Evolutionary conservation across 2,113 vertebrate genomes (phyloP).

Genomic region (Gavialis gangeticus): DNA sequence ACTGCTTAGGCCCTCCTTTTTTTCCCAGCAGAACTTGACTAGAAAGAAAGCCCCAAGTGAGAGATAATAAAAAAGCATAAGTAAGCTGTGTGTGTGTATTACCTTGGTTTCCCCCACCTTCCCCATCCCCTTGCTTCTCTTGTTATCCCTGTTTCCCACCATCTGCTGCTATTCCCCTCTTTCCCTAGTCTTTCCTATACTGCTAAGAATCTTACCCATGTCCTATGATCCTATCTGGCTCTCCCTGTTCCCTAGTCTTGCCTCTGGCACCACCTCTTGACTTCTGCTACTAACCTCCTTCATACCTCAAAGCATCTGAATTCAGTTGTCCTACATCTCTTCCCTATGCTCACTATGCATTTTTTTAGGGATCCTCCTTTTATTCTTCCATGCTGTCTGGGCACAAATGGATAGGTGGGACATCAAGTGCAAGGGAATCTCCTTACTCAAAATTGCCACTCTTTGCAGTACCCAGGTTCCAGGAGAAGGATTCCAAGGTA

Average conservation of each 20-base stretch:
- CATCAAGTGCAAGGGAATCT: not conserved
- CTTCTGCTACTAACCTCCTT: not conserved
- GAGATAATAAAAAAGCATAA: not conserved
- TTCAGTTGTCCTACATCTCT: not conserved
- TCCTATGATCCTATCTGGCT: not conserved
- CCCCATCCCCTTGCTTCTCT: not conserved
- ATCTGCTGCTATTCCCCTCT: not conserved
- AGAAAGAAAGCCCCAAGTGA: not conserved
- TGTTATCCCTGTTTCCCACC: not conserved
- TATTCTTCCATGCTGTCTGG: not conserved
- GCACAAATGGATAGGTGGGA: no score
- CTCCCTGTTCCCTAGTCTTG: not conserved
- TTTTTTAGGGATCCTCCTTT: not conserved
- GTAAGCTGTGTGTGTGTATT: not conserved
- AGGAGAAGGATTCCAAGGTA: not conserved
- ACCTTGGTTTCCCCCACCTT: no score
- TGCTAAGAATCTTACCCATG: not conserved
- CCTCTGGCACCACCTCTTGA: not conserved
- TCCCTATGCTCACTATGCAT: not conserved
- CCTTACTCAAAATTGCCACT: rapidly evolving
- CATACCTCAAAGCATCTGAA: not conserved
- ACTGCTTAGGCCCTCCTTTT: no score
- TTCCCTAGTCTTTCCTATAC: not conserved
- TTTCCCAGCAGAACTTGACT: not conserved
- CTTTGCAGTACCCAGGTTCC: not conserved